phyloP scores from a whole-genome alignment of 2,113 vertebrate species.

The Pterocles burchelli region DNA sequence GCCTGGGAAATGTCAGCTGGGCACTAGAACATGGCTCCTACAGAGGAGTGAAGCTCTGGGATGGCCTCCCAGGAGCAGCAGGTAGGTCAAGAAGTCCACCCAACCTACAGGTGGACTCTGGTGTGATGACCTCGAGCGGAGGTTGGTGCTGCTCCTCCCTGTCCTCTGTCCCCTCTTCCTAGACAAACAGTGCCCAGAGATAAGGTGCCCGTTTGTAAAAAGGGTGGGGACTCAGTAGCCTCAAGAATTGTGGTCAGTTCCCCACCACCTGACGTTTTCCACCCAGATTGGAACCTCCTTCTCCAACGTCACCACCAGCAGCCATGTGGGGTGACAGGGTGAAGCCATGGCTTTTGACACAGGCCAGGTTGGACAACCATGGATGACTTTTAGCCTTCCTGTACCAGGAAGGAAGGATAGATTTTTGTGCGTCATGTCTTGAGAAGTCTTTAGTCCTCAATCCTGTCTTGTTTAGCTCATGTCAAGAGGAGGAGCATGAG shows the following conservation, averaged over 20 bases:
- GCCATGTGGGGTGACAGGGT: neutral
- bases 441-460: neutral
- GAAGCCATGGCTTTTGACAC: neutral
- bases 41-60: neutral
- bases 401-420: neutral
- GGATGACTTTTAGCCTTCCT: neutral
- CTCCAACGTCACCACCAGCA: neutral
- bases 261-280: neutral
- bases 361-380: neutral
- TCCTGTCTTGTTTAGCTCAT: accelerated
- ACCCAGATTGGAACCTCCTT: neutral
- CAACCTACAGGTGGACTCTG: neutral
- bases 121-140: neutral
- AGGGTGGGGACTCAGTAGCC: neutral
- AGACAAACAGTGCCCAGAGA: neutral
- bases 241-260: neutral
- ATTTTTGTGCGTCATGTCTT: accelerated
- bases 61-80: neutral
- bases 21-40: neutral
- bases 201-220: constrained; percentile 46
- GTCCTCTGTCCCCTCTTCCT: neutral
- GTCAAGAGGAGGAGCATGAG: neutral
- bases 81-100: neutral
- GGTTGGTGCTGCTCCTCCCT: constrained; percentile 13
- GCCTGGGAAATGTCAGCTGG: neutral